Conservation (phyloP, 2,113 vertebrate species). For the Enhydra lutris region DNA sequence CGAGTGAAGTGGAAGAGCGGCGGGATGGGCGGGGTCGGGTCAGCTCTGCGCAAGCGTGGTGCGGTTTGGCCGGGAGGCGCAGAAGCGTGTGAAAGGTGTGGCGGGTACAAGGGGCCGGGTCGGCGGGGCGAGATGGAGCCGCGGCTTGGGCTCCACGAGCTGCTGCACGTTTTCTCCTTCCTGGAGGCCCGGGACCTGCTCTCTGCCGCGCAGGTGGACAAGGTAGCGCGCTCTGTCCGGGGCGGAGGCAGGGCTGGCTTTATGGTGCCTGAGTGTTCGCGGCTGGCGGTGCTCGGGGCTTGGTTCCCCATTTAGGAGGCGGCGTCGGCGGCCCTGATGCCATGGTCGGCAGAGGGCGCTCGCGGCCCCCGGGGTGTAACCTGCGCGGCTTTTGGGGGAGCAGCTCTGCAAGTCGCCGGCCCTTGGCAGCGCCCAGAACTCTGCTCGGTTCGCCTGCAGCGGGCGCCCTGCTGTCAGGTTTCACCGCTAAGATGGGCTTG, state of each 20-base stretch:
- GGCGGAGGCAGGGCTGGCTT: not conserved
- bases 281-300: not conserved
- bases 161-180: slow-evolving; percentile 67
- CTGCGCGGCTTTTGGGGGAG: too few relatives aligned
- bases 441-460: not conserved
- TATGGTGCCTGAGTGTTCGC: not conserved
- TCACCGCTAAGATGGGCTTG: too few relatives aligned
- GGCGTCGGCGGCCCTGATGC: not conserved
- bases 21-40: not conserved
- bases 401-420: not conserved
- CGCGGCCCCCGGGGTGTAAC: not conserved
- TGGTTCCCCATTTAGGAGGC: not conserved
- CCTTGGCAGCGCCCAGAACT: fast-evolving
- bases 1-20: fast-evolving
- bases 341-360: not conserved
- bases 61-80: too few relatives aligned
- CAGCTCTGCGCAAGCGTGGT: not conserved
- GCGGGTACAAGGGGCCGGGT: fast-evolving
- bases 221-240: slow-evolving; percentile 24
- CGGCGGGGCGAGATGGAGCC: not conserved
- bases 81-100: not conserved
- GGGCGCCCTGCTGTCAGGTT: not conserved
- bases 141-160: not conserved
- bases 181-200: slow-evolving; percentile 68
- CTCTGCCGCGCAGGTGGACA: slow-evolving; percentile 64